Conservation (phyloP, 1,140 invertebrate species). For the Macrostomum lignano region DNA sequence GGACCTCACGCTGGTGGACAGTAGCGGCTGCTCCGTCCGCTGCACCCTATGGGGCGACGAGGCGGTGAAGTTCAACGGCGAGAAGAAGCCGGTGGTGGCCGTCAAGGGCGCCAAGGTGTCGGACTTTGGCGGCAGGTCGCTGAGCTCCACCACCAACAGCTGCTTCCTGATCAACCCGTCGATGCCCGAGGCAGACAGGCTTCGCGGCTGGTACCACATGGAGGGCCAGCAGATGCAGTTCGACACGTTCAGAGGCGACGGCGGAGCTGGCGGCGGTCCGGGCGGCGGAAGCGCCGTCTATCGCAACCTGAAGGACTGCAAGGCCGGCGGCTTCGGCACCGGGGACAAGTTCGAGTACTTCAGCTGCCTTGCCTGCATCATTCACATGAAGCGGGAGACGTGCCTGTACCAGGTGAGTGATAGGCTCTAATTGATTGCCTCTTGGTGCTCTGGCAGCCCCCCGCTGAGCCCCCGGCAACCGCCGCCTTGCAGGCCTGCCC, state of each 20-base stretch:
- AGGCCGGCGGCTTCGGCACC: too few species aligned
- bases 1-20: conserved; percentile 58
- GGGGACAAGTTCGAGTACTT: conserved; percentile 48
- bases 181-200: conserved; percentile 47
- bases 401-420: too few species aligned
- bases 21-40: conserved; percentile 43
- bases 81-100: conserved; percentile 45
- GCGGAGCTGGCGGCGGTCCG: conserved; percentile 12
- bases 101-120: conserved; percentile 45
- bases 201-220: conserved; percentile 63
- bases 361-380: conserved; percentile 38
- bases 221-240: conserved; percentile 29
- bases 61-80: conserved; percentile 52
- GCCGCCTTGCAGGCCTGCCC: too few species aligned
- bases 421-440: too few species aligned
- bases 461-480: too few species aligned
- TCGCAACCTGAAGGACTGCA: too few species aligned
- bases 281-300: too few species aligned
- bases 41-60: conserved; percentile 34
- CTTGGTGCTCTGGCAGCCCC: too few species aligned
- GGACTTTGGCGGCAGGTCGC: conserved; percentile 34
- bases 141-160: conserved; percentile 17
- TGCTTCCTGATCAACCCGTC: conserved; percentile 41
- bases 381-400: conserved; percentile 44
- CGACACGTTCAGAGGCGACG: conserved; percentile 8